phyloP scores from a whole-genome alignment of 2,888 invertebrate species.

The Charanyca ferruginea region DNA sequence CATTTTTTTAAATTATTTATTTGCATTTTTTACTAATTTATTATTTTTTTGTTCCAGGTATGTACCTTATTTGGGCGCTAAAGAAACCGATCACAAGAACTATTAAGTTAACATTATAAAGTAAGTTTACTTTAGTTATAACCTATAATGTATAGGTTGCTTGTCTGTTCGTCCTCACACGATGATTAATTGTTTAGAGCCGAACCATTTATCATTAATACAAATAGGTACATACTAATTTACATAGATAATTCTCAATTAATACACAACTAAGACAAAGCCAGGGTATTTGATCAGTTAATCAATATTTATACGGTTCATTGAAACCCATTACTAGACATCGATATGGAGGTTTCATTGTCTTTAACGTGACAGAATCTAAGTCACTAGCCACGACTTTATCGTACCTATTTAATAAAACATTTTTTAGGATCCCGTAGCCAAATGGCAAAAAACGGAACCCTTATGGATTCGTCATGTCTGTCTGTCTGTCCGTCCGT shows the following conservation, averaged over 20 bases:
- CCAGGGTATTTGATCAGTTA: background rate
- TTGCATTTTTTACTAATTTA: background rate
- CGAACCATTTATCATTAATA: conserved; percentile 10
- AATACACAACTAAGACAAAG: conserved; percentile 5
- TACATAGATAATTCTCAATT: conserved; percentile 33
- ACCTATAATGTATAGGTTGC: background rate
- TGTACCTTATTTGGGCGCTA: conserved; percentile 31
- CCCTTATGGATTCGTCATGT: no score
- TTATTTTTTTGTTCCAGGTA: conserved; percentile 64
- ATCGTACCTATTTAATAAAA: no score
- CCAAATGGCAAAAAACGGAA: no score
- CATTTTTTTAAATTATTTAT: no score
- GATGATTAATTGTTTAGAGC: conserved; percentile 7
- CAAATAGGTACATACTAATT: background rate
- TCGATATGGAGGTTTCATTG: no score
- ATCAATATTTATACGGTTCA: conserved; percentile 12
- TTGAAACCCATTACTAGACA: background rate
- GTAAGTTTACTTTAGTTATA: conserved; percentile 29
- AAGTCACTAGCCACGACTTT: no score
- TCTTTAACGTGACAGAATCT: no score
- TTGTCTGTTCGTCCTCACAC: background rate
- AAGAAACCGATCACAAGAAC: background rate
- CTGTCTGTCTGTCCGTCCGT: no score
- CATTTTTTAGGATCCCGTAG: no score
- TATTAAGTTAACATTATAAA: no score